Percentiles rank a stretch among this genome's conserved stretches.
Evolutionary conservation across 2,797 vertebrate genomes (phyloP).

Genomic region (Hephaestus fuliginosus): DNA sequence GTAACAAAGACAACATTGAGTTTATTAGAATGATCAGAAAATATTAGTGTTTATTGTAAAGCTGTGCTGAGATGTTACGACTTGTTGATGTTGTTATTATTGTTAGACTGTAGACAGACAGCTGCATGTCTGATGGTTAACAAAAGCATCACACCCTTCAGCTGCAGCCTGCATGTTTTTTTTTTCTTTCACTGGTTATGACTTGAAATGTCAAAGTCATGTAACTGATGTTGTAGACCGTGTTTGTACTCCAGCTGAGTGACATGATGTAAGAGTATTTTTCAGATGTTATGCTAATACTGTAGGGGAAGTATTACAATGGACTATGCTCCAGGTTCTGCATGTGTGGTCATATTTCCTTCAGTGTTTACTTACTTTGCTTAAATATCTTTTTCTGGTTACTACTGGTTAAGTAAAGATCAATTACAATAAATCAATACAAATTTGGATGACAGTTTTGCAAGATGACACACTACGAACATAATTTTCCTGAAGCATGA

Average conservation of each 20-base stretch:
- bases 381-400: no score
- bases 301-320: neutral
- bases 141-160: conserved; percentile 38
- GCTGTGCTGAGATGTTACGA: neutral
- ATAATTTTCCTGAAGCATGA: neutral
- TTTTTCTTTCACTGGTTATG: neutral
- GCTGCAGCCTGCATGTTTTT: neutral
- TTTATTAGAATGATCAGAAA: neutral
- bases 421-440: no score
- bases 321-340: neutral
- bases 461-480: neutral
- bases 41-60: neutral
- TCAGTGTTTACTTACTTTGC: no score
- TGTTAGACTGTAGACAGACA: neutral
- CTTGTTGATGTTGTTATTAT: no score
- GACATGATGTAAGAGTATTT: no score
- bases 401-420: no score
- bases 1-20: neutral
- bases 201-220: neutral
- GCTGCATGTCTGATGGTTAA: conserved; percentile 18
- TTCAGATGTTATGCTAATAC: neutral
- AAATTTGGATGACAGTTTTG: neutral
- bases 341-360: no score
- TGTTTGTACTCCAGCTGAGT: neutral
- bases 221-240: fast-evolving